These are phyloP conservation scores for Gobionotothen gibberifrons DNA, from an alignment of 2,797 vertebrate species.

Conservation along the genomic window DNA sequence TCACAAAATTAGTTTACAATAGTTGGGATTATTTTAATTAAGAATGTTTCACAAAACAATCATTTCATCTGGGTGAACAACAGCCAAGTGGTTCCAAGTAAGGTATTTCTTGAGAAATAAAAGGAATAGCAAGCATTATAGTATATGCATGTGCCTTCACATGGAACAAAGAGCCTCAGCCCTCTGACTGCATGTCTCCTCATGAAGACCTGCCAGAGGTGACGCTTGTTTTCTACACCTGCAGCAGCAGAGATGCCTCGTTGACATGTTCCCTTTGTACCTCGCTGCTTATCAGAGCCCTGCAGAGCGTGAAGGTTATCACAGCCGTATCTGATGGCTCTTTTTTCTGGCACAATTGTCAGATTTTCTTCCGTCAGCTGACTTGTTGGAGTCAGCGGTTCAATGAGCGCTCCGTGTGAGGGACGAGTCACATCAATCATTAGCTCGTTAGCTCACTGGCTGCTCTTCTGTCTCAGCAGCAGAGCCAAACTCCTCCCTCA, in stretches of 20 bases:
- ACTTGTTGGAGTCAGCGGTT: slow-evolving; percentile 17
- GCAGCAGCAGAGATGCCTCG: slow-evolving; percentile 27
- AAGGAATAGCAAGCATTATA: slow-evolving; percentile 13
- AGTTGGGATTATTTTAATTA: background rate
- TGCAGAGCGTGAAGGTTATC: slow-evolving; percentile 42
- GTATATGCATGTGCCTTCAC: slow-evolving; percentile 7
- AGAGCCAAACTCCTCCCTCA: slow-evolving; percentile 70
- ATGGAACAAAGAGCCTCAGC: slow-evolving; percentile 23
- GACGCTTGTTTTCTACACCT: slow-evolving; percentile 14
- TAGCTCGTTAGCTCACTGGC: slow-evolving; percentile 24
- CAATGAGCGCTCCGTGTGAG: background rate
- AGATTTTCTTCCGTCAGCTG: slow-evolving; percentile 28
- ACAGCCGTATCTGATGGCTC: slow-evolving; percentile 18
- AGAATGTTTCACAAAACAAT: background rate
- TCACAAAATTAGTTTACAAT: background rate
- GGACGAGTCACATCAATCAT: slow-evolving; percentile 21
- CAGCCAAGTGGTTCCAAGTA: background rate
- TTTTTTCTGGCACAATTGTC: slow-evolving; percentile 15
- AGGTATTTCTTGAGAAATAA: slow-evolving; percentile 18
- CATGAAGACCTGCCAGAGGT: slow-evolving; percentile 17
- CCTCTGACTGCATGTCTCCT: slow-evolving; percentile 7
- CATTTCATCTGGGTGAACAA: background rate
- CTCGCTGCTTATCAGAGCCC: slow-evolving; percentile 38
- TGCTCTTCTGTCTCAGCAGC: background rate
- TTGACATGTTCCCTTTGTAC: slow-evolving; percentile 22